Evolutionary conservation across 2,797 vertebrate genomes (phyloP).

Genomic region (Squalus acanthias): DNA sequence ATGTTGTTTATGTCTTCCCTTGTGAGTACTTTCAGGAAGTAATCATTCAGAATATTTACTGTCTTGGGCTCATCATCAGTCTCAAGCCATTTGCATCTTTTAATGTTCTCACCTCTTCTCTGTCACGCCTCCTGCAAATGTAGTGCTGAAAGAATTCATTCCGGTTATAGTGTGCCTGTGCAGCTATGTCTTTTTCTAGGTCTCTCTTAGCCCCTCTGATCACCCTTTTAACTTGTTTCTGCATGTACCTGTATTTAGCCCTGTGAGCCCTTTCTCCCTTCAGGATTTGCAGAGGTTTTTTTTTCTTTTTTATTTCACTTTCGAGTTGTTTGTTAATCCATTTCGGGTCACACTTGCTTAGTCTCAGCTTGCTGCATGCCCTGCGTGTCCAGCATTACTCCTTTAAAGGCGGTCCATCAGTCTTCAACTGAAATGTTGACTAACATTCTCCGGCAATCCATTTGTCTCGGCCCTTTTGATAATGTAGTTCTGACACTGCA

Average conservation of each 20-base stretch:
- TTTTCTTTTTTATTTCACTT: not conserved
- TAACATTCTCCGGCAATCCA: not conserved
- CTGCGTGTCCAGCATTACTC: not conserved
- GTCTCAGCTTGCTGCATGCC: not conserved
- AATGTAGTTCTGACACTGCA: not conserved
- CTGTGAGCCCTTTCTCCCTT: not conserved
- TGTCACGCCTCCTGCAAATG: not conserved
- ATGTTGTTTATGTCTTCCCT: not conserved
- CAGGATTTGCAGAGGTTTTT: not conserved
- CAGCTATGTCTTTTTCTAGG: not conserved
- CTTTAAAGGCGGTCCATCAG: not conserved
- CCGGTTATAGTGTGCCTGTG: not conserved
- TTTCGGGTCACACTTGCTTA: not conserved
- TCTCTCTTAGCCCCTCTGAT: not conserved
- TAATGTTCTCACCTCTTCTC: not conserved
- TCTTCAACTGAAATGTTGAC: not conserved
- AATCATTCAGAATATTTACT: not conserved
- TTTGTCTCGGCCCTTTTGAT: not conserved
- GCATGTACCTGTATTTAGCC: not conserved
- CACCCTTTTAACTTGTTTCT: not conserved
- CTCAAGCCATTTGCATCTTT: not conserved
- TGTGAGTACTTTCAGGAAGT: not conserved
- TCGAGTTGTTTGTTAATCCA: not conserved
- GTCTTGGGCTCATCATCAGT: not conserved
- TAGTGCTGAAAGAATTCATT: not conserved